Conservation (phyloP, 2,888 invertebrate genomes). For the Cephus nigrinus region DNA sequence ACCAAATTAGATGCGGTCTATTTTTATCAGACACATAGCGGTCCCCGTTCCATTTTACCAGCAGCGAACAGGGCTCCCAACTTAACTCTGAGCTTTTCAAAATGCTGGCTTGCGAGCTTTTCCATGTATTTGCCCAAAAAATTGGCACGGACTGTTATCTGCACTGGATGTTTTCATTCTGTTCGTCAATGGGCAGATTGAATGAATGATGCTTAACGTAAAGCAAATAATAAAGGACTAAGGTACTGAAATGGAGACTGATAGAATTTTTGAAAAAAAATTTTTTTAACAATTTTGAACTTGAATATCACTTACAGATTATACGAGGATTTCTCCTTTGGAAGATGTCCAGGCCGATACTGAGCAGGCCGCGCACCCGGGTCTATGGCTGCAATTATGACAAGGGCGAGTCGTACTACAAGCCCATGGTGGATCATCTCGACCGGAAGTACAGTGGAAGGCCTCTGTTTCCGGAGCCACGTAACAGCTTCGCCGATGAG, state of each 20-base stretch:
- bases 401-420: conserved; percentile 86
- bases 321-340: neutral
- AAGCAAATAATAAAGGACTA: neutral
- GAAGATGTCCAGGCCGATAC: conserved; percentile 64
- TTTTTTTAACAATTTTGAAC: neutral
- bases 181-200: neutral
- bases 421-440: conserved; percentile 79
- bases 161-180: neutral
- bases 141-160: neutral
- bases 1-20: conserved; percentile 65
- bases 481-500: conserved; percentile 68
- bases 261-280: neutral
- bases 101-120: neutral
- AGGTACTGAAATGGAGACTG: neutral
- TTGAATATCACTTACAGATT: neutral
- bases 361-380: conserved; percentile 78
- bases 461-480: conserved; percentile 63
- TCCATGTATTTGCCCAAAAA: neutral
- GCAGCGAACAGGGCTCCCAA: conserved; percentile 26
- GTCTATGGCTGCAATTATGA: conserved; percentile 89
- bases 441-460: conserved; percentile 77
- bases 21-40: conserved; percentile 54
- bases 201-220: neutral
- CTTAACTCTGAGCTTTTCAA: neutral
- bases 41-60: conserved; percentile 56